These are phyloP conservation scores for Mycteria americana DNA, from an alignment of 2,797 vertebrate genomes.

Conservation along the genomic window DNA sequence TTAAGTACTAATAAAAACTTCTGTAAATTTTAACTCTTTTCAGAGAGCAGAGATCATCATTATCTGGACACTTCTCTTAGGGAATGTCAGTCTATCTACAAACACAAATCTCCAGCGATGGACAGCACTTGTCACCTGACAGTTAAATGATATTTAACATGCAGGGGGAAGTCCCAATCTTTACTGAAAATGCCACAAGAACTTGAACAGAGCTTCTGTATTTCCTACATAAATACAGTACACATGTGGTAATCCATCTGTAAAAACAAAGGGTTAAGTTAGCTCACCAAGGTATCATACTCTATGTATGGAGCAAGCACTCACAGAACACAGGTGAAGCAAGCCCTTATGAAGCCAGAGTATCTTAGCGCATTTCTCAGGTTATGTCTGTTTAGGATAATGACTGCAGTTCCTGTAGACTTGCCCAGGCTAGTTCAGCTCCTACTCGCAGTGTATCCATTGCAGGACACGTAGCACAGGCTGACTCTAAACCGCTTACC, in stretches of 20 bases:
- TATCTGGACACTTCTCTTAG: background rate
- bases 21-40: background rate
- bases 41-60: background rate
- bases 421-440: constrained; percentile 4
- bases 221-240: background rate
- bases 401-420: background rate
- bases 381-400: background rate
- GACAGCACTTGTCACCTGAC: background rate
- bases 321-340: background rate
- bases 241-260: background rate
- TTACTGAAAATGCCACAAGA: background rate
- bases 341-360: background rate
- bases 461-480: background rate
- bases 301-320: background rate
- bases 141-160: background rate
- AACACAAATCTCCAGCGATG: background rate
- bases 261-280: background rate
- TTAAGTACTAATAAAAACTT: background rate
- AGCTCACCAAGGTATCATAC: background rate
- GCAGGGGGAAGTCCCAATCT: fast-evolving
- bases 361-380: background rate
- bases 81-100: background rate
- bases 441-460: background rate
- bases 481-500: background rate
- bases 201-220: background rate